A percentile compares a stretch with the other conserved stretches of the same genome.
Conservation (phyloP, 2,113 vertebrate genomes). For the Gallinago undulata region DNA sequence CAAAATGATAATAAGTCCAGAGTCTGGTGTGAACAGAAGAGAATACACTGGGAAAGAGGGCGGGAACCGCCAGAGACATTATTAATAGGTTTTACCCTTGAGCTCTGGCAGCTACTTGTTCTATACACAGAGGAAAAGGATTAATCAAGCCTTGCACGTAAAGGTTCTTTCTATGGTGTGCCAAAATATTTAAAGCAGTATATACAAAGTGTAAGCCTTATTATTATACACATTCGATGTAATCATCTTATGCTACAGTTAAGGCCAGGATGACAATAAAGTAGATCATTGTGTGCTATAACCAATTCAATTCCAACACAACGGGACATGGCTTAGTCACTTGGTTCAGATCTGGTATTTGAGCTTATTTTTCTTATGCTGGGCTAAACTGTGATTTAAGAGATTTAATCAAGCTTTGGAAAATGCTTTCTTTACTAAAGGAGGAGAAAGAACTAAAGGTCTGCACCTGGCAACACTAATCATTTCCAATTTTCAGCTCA, state of each 20-base stretch:
- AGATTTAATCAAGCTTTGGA: slow-evolving; percentile 52
- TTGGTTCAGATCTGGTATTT: slow-evolving; percentile 35
- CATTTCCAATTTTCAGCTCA: slow-evolving; percentile 8
- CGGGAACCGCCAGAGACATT: slow-evolving; percentile 32
- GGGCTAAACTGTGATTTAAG: slow-evolving; percentile 55
- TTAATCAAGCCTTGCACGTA: slow-evolving; percentile 64
- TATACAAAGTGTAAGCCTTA: slow-evolving; percentile 59
- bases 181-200: slow-evolving; percentile 67
- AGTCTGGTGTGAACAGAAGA: slow-evolving; percentile 34
- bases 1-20: neutral
- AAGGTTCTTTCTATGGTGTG: slow-evolving; percentile 59
- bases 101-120: slow-evolving; percentile 62
- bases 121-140: slow-evolving; percentile 60
- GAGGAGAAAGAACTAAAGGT: slow-evolving; percentile 12
- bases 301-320: slow-evolving; percentile 54
- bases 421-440: slow-evolving; percentile 45
- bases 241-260: slow-evolving; percentile 66
- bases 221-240: slow-evolving; percentile 55
- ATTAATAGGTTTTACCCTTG: slow-evolving; percentile 65
- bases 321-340: slow-evolving; percentile 43
- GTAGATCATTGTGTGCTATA: slow-evolving; percentile 40
- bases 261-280: slow-evolving; percentile 49
- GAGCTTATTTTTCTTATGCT: slow-evolving; percentile 50
- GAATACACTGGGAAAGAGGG: slow-evolving; percentile 36
- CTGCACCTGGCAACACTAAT: slow-evolving; percentile 50